Conservation (phyloP, 2,113 vertebrate species). For the Tapirus terrestris region DNA sequence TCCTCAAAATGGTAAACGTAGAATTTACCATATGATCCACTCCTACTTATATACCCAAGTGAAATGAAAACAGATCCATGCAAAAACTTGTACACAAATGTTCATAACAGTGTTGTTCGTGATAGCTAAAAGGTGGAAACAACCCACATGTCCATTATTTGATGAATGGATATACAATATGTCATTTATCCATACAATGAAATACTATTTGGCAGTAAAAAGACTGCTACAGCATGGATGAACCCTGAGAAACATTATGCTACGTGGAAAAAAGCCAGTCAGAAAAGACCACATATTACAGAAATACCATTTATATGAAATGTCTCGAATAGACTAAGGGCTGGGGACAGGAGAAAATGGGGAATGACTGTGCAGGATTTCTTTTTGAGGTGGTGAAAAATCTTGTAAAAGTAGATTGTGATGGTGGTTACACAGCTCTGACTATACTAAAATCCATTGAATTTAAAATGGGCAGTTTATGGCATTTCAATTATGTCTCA, state of each 20-base stretch:
- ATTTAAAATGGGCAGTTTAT: neutral
- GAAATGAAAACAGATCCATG: neutral
- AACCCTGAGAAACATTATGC: neutral
- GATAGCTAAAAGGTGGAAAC: neutral
- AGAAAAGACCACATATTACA: neutral
- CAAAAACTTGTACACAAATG: neutral
- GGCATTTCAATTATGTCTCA: neutral
- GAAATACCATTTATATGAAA: neutral
- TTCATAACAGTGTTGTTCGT: slow-evolving; percentile 17
- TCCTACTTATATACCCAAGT: neutral
- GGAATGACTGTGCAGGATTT: neutral
- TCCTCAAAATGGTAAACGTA: neutral
- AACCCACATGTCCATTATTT: neutral
- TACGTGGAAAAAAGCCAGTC: neutral
- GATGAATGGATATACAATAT: neutral
- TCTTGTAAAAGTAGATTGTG: neutral
- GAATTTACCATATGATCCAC: neutral
- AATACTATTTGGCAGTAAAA: neutral
- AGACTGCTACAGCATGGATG: neutral
- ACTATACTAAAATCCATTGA: neutral
- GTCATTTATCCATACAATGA: neutral
- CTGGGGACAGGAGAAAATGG: neutral
- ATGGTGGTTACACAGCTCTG: neutral
- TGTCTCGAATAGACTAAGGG: neutral
- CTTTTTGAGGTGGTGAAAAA: neutral